Conservation (phyloP, 2,797 vertebrate genomes). For the Dipus sagitta region DNA sequence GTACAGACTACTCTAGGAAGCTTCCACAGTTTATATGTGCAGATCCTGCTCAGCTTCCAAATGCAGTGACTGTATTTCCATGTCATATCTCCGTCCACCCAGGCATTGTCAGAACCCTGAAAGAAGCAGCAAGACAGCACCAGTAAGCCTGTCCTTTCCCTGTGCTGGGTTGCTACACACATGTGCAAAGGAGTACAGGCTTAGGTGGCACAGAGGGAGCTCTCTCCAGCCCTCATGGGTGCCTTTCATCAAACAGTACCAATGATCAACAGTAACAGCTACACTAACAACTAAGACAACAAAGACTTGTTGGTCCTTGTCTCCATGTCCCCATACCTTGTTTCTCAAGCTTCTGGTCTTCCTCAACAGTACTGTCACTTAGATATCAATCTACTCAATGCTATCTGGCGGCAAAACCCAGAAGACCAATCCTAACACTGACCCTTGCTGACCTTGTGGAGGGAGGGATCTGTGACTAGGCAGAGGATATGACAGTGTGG, state of each 20-base stretch:
- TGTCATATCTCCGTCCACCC: neutral
- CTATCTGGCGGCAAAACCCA: neutral
- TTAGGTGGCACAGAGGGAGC: no score
- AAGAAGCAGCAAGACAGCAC: neutral
- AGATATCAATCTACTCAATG: neutral
- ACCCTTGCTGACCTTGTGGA: neutral
- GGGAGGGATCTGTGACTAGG: neutral
- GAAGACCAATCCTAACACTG: neutral
- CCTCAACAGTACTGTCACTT: neutral
- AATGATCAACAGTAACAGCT: no score
- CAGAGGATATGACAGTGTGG: no score
- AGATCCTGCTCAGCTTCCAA: neutral
- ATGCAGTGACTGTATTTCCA: neutral
- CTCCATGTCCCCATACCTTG: fast-evolving
- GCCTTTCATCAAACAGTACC: no score
- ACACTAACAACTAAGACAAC: neutral
- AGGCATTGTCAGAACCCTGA: no score
- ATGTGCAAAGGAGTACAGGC: neutral
- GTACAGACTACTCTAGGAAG: neutral
- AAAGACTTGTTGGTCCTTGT: neutral
- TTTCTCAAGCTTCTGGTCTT: neutral
- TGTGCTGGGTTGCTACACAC: fast-evolving
- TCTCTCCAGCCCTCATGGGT: neutral
- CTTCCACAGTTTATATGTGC: neutral
- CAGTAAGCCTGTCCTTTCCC: neutral